Evolutionary conservation across 2,888 invertebrate genomes (phyloP).

Genomic region (Mellilla xanthometata): DNA sequence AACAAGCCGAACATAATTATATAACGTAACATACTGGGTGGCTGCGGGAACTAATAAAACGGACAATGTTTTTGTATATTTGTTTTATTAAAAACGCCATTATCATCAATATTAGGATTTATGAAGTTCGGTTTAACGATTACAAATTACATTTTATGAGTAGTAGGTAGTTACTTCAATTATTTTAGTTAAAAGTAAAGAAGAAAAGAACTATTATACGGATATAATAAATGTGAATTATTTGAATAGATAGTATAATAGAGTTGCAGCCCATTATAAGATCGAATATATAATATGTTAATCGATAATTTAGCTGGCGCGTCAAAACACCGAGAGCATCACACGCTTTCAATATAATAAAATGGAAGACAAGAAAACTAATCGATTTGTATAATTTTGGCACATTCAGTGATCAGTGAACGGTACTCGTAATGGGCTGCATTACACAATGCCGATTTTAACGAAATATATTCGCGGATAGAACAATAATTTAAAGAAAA

Average conservation of each 20-base stretch:
- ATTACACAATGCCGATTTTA: slow-evolving; percentile 69
- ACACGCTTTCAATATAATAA: slow-evolving; percentile 23
- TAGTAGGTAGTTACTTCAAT: slow-evolving; percentile 79
- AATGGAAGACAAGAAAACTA: slow-evolving; percentile 61
- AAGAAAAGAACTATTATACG: slow-evolving; percentile 65
- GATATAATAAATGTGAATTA: slow-evolving; percentile 48
- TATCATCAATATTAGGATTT: slow-evolving; percentile 83
- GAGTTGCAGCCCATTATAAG: slow-evolving; percentile 52
- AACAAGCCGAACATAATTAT: slow-evolving; percentile 24
- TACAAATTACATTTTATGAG: slow-evolving; percentile 76
- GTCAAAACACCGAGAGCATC: slow-evolving; percentile 20
- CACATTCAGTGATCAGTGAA: slow-evolving; percentile 50
- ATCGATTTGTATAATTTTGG: slow-evolving; percentile 54
- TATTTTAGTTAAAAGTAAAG: slow-evolving; percentile 71
- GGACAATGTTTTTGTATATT: slow-evolving; percentile 72
- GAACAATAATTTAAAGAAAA: slow-evolving; percentile 77
- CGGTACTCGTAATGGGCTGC: slow-evolving; percentile 62
- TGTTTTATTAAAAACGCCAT: slow-evolving; percentile 83
- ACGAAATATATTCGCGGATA: slow-evolving; percentile 62
- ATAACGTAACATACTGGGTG: slow-evolving; percentile 24
- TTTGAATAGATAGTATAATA: slow-evolving; percentile 39
- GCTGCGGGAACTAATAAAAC: slow-evolving; percentile 68
- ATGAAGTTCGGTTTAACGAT: slow-evolving; percentile 82
- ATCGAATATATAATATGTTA: slow-evolving; percentile 16
- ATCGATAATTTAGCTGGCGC: slow-evolving; percentile 2